Base-by-base conservation (phyloP, 2,888 invertebrate species). In the Plagodis dolabraria region DNA sequence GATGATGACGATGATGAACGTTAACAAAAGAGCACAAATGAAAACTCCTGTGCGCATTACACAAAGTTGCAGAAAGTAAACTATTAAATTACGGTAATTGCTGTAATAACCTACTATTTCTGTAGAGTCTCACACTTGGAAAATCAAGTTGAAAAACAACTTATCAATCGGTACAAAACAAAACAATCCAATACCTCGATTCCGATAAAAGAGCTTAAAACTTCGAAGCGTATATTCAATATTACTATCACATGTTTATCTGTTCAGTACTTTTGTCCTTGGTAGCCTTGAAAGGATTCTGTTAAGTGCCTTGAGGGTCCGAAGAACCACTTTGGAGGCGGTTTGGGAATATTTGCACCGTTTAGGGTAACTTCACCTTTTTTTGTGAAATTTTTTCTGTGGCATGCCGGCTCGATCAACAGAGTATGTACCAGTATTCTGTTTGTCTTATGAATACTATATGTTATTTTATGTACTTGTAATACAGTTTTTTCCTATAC, bases 241-340 rank as follows among this genome's bases (percentile, higher is more conserved):
- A 51, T 50, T 49, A 50, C 10, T 35, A 47, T 55, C 51, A 52
- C 54, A 55, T 38, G 43, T 33, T 55, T 55, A 55, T 60, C 51
- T 51, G 47, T 36, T 51, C 55, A 38, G 51, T 60, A 60, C 47
- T 55, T 55, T 38, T 40, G 55, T 47, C 54, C 55, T 59, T 54
- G 50, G 35, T 49, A 49, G 47, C 45, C 53, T 35, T 11, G 42
- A 36, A 33, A 59, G 54, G 50, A 34, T 54, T 51, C 35, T 54
- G 42, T 50, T 50, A 51, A 59, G 54, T 58, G 58, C 45, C 45
- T 12, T 35, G 53, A 58, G 49, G 49, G 53, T 54, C 49, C 48
- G 50, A 47, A 49, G 53, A 49, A 33, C 47, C 47, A 54, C 43
- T 54, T 59, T 33, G 50, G 46, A 59, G 58, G 45, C 33, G 35